phyloP scores from a whole-genome alignment of 1,140 invertebrate genomes.

The Zaprionus inermis region DNA sequence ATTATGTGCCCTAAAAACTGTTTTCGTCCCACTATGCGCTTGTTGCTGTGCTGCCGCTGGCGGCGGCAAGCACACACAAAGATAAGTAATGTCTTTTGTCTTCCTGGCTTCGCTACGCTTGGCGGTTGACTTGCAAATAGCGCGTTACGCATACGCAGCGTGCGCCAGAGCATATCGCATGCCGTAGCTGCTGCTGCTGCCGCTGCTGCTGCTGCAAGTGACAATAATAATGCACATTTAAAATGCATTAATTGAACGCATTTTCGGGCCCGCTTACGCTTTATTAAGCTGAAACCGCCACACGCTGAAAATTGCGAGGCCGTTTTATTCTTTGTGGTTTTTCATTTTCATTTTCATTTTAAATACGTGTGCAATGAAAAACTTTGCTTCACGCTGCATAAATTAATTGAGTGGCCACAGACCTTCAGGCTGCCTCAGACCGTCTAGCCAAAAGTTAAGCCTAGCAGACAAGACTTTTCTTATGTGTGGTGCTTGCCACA shows the following conservation, averaged over 20 bases:
- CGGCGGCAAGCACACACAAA: slow-evolving; percentile 35
- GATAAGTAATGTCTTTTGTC: slow-evolving; percentile 59
- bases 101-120: slow-evolving; percentile 17
- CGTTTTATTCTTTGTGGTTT: slow-evolving; percentile 2
- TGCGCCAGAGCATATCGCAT: slow-evolving; percentile 15
- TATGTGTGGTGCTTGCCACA: slow-evolving; percentile 21
- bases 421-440: slow-evolving; percentile 17
- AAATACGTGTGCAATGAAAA: slow-evolving; percentile 30
- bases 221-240: slow-evolving; percentile 78
- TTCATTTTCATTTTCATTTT: slow-evolving; percentile 31
- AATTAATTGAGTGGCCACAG: slow-evolving; percentile 72
- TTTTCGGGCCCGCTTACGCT: slow-evolving; percentile 48
- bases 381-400: slow-evolving; percentile 73
- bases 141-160: slow-evolving; percentile 68
- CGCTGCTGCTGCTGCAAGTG: slow-evolving; percentile 31
- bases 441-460: slow-evolving; percentile 30
- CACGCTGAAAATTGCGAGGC: slow-evolving; percentile 10
- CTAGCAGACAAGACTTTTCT: slow-evolving; percentile 45
- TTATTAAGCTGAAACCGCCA: slow-evolving; percentile 13
- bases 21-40: slow-evolving; percentile 26
- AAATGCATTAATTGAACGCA: slow-evolving; percentile 80
- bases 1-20: background rate
- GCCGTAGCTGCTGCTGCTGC: background rate
- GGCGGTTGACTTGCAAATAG: slow-evolving; percentile 74
- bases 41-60: slow-evolving; percentile 29